Base-by-base conservation (phyloP, 1,140 invertebrate genomes). In the Macrostomum lignano region DNA sequence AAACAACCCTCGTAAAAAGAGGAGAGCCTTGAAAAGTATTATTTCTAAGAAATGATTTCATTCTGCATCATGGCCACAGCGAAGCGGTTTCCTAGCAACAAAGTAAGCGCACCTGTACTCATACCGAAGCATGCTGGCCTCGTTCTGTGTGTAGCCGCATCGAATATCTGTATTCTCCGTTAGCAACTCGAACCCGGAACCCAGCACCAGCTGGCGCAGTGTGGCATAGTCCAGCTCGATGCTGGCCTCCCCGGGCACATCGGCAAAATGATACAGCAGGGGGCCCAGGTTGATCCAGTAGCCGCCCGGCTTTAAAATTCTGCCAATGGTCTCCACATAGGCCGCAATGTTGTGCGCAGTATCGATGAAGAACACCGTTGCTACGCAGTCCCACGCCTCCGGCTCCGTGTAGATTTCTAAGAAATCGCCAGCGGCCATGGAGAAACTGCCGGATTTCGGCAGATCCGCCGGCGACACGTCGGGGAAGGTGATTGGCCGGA, bases 321-420 rank as follows among this genome's bases (percentile, higher is more conserved):
- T 68, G 51, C 72, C 79, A 47, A 94, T 93, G 14, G 71, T 73
- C 60, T 93, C 79, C 29, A 96, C 72, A 46, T 91, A 93, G 38
- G 73, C 70, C 17, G 93, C 72, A 3, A 94, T 71, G 54, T 94
- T 94, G 33, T 76, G 73, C 10, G 84, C 84, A 49, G 88, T 96
- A 51, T 96, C 88, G 36, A 96, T 77, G 51, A 96, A 96, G 57
- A 96, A 96, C 43, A 84, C 88, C 0, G 86, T 84, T 0, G 74
- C 74, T 2, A 96, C 69, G 49, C 77, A 86, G 48, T 91, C 70
- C 73, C 79, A 94, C 21, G 69, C 60, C 40, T 74, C 66, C 1
- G 63, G 51, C 21, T 67, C 66, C 29, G 63, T 70, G 40, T 56
- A 62, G 44, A 77, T 72, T 58, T 82, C 73, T 4, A 79, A 52